Evolutionary conservation across 2,113 vertebrate genomes (phyloP).

Genomic region (Gallinago jamesoni): DNA sequence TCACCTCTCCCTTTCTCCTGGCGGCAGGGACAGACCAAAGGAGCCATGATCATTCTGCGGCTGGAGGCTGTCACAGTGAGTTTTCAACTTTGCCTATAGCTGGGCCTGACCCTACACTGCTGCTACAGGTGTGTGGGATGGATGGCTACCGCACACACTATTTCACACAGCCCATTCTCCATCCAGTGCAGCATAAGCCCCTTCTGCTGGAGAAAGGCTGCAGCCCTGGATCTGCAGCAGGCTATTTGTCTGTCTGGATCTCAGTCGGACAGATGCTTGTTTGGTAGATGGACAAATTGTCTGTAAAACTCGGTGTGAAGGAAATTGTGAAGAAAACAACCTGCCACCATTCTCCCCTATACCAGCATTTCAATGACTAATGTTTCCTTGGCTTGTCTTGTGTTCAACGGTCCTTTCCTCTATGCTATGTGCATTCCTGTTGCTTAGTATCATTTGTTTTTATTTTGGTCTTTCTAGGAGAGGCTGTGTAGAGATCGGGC

Average conservation of each 20-base stretch:
- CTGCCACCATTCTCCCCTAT: not conserved
- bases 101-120: not conserved
- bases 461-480: conserved; percentile 62
- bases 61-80: not conserved
- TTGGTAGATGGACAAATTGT: not conserved
- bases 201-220: not conserved
- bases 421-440: conserved; percentile 29
- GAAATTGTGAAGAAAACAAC: conserved; percentile 23
- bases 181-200: not conserved
- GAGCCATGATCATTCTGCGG: not conserved
- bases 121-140: not conserved
- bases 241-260: not conserved
- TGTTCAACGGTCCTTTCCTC: not conserved
- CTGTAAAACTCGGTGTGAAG: not conserved
- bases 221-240: not conserved
- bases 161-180: not conserved
- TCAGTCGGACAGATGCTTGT: not conserved
- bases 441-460: conserved; percentile 61
- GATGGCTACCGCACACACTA: no score
- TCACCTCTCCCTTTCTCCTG: not conserved
- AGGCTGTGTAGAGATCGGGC: not conserved
- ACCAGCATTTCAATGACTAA: not conserved
- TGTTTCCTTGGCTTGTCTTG: not conserved
- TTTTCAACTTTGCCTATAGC: not conserved
- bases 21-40: not conserved